Evolutionary conservation across 2,888 invertebrate genomes (phyloP).

Genomic region (Eupeodes latifasciatus): DNA sequence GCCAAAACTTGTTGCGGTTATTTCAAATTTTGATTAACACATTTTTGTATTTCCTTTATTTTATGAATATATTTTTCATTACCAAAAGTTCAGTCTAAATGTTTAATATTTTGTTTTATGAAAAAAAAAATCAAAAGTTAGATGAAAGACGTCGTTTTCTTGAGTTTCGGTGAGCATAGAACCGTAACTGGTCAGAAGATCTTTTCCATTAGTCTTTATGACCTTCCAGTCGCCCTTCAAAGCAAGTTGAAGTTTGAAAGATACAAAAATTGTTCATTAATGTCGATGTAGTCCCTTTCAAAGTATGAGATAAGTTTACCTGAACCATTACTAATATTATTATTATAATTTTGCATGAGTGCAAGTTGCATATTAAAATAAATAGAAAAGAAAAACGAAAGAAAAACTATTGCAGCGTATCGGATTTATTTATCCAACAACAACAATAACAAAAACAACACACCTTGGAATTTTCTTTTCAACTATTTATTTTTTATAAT

Average conservation of each 20-base stretch:
- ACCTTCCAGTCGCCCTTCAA: neutral
- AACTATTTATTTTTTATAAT: constrained; percentile 17
- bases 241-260: neutral
- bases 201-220: neutral
- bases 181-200: too few species aligned
- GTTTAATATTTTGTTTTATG: too few species aligned
- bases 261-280: neutral
- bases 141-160: too few species aligned
- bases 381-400: constrained; percentile 9
- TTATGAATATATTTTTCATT: too few species aligned
- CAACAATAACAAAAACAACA: constrained; percentile 11
- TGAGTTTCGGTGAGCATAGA: too few species aligned
- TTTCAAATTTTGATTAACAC: too few species aligned
- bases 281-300: constrained; percentile 13
- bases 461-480: constrained; percentile 37
- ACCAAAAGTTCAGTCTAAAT: too few species aligned
- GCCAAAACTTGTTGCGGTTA: too few species aligned
- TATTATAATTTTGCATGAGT: constrained; percentile 31
- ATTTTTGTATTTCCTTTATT: too few species aligned
- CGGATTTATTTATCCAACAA: constrained; percentile 18
- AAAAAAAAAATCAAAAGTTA: too few species aligned
- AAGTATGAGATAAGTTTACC: neutral
- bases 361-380: constrained; percentile 25
- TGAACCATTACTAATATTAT: neutral
- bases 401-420: constrained; percentile 62